These are phyloP conservation scores for Numida meleagris DNA, from an alignment of 2,113 vertebrate genomes.

Conservation along the genomic window DNA sequence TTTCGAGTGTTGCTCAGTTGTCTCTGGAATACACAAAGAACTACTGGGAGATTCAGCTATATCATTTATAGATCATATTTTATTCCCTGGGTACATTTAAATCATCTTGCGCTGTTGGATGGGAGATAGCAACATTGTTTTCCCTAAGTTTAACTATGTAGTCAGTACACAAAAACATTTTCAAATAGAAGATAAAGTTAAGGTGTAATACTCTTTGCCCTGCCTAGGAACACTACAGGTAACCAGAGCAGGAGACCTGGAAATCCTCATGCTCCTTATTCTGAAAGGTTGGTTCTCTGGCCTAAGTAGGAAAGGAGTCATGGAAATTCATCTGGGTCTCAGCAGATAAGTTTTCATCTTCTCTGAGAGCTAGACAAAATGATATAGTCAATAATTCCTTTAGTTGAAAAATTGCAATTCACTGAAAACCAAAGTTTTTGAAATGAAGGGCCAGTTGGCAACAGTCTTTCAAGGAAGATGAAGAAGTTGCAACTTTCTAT, in stretches of 20 bases:
- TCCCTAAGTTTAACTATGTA: background rate
- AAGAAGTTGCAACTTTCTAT: background rate
- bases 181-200: background rate
- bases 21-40: background rate
- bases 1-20: background rate
- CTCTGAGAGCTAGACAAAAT: background rate
- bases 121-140: background rate
- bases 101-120: background rate
- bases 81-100: background rate
- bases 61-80: too few relatives aligned
- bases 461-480: background rate
- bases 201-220: background rate
- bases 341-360: background rate
- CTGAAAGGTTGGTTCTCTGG: background rate
- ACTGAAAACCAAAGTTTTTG: background rate
- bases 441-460: background rate
- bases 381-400: background rate
- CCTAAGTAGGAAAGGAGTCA: background rate
- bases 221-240: fast-evolving
- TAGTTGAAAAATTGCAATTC: background rate
- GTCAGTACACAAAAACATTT: background rate
- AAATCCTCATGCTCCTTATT: background rate
- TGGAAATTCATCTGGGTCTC: background rate
- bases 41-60: background rate
- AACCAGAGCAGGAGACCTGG: background rate